These are phyloP conservation scores for Minunthozetes semirufus DNA, from an alignment of 2,888 invertebrate genomes.

Conservation along the genomic window DNA sequence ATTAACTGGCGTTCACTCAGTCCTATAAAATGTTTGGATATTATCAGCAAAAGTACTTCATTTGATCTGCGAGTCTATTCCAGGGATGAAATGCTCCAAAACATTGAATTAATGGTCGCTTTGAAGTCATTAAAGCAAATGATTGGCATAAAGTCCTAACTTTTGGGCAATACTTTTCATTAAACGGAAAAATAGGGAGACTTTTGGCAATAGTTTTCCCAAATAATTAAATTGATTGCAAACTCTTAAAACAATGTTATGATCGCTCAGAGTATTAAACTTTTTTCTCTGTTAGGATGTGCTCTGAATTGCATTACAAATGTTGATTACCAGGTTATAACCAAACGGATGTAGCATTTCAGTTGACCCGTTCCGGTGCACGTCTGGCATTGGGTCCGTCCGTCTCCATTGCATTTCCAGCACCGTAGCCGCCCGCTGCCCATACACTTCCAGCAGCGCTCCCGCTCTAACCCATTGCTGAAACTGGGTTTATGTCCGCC, in stretches of 20 bases:
- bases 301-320: neutral
- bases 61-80: neutral
- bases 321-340: constrained; percentile 46
- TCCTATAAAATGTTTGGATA: too few species aligned
- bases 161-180: neutral
- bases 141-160: constrained; percentile 1
- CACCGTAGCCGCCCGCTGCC: constrained; percentile 51
- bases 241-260: neutral
- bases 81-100: neutral
- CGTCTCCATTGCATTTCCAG: constrained; percentile 50
- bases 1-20: too few species aligned
- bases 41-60: neutral
- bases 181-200: neutral
- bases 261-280: neutral
- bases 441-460: constrained; percentile 51
- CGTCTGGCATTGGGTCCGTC: constrained; percentile 49
- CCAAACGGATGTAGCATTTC: constrained; percentile 49
- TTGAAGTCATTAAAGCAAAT: constrained; percentile 15
- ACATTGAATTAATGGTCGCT: neutral
- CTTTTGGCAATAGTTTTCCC: neutral
- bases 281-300: neutral
- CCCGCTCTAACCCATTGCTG: constrained; percentile 41
- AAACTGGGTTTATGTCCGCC: constrained; percentile 41
- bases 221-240: neutral
- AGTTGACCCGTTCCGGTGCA: constrained; percentile 51